Evolutionary conservation across 2,113 vertebrate genomes (phyloP).

Genomic region (Leptocoma aspasia): DNA sequence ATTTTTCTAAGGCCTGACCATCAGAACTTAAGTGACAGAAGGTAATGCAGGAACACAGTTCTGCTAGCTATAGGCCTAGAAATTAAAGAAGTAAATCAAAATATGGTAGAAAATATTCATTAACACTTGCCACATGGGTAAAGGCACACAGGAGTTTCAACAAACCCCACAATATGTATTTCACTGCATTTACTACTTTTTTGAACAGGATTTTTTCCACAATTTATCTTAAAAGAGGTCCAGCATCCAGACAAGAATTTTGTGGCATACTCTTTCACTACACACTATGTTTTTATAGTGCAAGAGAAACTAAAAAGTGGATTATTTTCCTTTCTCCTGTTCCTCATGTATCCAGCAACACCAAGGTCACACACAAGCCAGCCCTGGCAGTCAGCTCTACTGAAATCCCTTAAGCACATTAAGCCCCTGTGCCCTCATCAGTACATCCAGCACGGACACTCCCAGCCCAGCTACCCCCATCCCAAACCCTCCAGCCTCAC

Average conservation of each 20-base stretch:
- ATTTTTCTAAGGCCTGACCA: not conserved
- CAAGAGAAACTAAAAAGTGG: not conserved
- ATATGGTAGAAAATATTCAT: not conserved
- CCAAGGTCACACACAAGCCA: not conserved
- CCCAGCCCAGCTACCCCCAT: no score
- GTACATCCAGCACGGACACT: not conserved
- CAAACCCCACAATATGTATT: not conserved
- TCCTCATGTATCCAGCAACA: not conserved
- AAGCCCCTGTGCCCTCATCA: not conserved
- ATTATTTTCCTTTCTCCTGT: not conserved
- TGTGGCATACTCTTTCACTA: not conserved
- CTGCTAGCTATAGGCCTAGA: not conserved
- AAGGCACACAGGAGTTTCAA: not conserved
- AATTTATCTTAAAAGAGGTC: not conserved
- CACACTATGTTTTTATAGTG: fast-evolving
- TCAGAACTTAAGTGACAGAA: not conserved
- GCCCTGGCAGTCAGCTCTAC: not conserved
- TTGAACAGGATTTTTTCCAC: not conserved
- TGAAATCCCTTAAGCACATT: not conserved
- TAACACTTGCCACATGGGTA: not conserved
- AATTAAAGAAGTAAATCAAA: not conserved
- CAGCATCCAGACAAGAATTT: not conserved
- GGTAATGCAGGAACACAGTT: fast-evolving
- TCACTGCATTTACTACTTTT: not conserved
- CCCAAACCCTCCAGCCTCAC: not conserved